Conservation (phyloP, 2,888 invertebrate genomes). For the Drosophila trichaetosa region DNA sequence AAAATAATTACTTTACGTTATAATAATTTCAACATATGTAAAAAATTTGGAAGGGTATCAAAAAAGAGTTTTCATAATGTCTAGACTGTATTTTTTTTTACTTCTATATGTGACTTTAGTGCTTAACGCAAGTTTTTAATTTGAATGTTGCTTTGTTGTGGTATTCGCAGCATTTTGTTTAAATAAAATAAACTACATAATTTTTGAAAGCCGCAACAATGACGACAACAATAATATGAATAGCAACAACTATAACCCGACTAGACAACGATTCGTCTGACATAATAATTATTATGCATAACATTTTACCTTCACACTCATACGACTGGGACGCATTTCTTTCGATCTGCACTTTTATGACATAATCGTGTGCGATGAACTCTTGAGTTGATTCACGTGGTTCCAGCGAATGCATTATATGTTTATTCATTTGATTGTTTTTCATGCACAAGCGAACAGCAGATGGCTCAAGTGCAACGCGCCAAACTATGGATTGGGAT, state of each 20-base stretch:
- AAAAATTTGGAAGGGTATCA: conserved; percentile 4
- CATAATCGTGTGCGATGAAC: conserved; percentile 57
- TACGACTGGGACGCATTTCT: conserved; percentile 53
- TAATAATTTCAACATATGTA: not conserved
- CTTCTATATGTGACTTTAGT: conserved; percentile 29
- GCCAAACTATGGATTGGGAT: conserved; percentile 55
- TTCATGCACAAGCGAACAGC: conserved; percentile 38
- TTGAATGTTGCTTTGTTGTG: conserved; percentile 24
- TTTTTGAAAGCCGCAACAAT: conserved; percentile 63
- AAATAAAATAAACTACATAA: conserved; percentile 40
- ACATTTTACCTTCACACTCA: conserved; percentile 59
- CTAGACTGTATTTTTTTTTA: conserved; percentile 18
- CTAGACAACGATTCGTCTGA: conserved; percentile 53
- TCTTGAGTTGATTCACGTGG: conserved; percentile 17
- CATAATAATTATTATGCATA: conserved; percentile 75
- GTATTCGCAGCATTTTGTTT: conserved; percentile 33
- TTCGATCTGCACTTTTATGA: conserved; percentile 48
- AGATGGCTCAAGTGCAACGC: conserved; percentile 53
- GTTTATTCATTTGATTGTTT: conserved; percentile 9
- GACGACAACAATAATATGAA: conserved; percentile 20
- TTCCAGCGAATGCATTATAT: conserved; percentile 4
- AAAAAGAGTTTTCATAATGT: not conserved
- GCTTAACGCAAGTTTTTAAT: conserved; percentile 16
- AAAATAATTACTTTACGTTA: not conserved
- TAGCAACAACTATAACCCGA: conserved; percentile 13